These are phyloP conservation scores for Gonioctena quinquepunctata DNA, from an alignment of 1,140 invertebrate species.

Conservation along the genomic window DNA sequence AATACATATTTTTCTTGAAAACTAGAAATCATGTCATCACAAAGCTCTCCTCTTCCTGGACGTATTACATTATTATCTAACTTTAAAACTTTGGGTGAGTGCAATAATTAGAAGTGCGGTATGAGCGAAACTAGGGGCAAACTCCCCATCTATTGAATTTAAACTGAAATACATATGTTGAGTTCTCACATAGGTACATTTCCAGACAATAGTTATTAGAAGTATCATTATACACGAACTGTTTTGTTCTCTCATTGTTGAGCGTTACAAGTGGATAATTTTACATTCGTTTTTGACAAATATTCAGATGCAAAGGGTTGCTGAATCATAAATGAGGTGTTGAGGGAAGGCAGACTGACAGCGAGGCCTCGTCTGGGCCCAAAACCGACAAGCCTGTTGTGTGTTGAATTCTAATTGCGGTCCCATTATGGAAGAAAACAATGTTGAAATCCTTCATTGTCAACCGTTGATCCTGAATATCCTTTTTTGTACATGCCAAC, in stretches of 20 bases:
- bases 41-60: no score
- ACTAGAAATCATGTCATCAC: no score
- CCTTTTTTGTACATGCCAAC: no score
- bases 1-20: no score
- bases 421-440: no score
- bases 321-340: neutral
- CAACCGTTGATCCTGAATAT: no score
- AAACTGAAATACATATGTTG: neutral
- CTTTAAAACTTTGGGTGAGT: no score
- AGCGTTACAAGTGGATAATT: neutral
- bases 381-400: neutral
- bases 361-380: neutral
- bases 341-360: neutral
- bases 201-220: neutral
- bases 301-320: neutral
- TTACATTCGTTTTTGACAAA: neutral
- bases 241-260: neutral
- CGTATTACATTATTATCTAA: no score
- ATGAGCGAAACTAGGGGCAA: no score
- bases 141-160: no score
- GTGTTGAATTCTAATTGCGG: neutral
- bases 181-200: neutral
- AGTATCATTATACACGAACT: neutral
- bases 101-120: no score
- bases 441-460: no score